A percentile compares a stretch with the other conserved stretches of the same genome.
Evolutionary conservation across 2,797 vertebrate species (phyloP).

Genomic region (Dallia pectoralis): DNA sequence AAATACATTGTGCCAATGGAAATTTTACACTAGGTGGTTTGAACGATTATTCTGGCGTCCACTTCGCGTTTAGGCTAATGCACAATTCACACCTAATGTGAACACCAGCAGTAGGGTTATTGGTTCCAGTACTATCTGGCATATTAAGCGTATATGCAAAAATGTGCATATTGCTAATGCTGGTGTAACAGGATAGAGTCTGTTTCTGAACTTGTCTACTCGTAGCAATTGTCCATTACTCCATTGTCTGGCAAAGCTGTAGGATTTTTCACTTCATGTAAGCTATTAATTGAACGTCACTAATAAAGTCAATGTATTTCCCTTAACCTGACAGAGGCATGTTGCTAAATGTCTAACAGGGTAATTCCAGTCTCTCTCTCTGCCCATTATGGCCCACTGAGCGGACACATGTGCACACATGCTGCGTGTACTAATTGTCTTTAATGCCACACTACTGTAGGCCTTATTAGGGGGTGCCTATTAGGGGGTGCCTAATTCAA

Average conservation of each 20-base stretch:
- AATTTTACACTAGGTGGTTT: not conserved
- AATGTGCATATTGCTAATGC: not conserved
- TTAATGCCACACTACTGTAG: slow-evolving; percentile 60
- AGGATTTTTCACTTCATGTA: not conserved
- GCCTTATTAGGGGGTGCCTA: slow-evolving; percentile 70
- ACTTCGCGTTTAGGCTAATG: slow-evolving; percentile 2
- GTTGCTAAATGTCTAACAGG: slow-evolving; percentile 23
- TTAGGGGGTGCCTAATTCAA: slow-evolving; percentile 73
- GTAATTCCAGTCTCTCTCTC: slow-evolving; percentile 62
- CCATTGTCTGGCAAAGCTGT: not conserved
- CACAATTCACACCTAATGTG: not conserved
- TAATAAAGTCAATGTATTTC: not conserved
- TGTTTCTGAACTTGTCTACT: not conserved
- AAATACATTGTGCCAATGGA: not conserved
- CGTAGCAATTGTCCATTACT: too few species aligned
- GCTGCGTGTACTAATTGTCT: slow-evolving; percentile 62
- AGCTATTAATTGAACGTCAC: too few species aligned
- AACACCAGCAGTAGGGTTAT: not conserved
- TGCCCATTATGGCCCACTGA: slow-evolving; percentile 41
- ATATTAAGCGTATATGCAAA: not conserved
- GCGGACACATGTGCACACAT: slow-evolving; percentile 57
- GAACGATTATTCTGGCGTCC: not conserved
- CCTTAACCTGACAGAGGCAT: not conserved
- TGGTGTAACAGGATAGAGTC: not conserved
- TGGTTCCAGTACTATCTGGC: not conserved